Conservation (phyloP, 2,113 vertebrate genomes). For the Campylomormyrus tamandua region DNA sequence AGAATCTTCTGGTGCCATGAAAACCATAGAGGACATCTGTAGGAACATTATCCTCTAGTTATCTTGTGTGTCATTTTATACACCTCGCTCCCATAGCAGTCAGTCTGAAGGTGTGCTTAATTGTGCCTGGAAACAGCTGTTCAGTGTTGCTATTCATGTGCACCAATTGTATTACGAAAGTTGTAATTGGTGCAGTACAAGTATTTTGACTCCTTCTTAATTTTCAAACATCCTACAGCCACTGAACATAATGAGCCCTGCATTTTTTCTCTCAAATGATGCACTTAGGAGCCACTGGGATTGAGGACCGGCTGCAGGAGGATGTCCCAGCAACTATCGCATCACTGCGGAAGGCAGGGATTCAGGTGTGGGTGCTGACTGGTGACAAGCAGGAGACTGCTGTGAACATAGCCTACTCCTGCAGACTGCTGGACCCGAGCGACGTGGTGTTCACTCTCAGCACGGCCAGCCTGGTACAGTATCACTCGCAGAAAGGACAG, state of each 20-base stretch:
- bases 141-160: background rate
- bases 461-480: slow-evolving; percentile 74
- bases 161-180: background rate
- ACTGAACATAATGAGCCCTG: background rate
- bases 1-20: background rate
- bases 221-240: background rate
- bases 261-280: slow-evolving; percentile 3
- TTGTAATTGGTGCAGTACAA: background rate
- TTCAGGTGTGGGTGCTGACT: slow-evolving; percentile 88
- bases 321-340: slow-evolving; percentile 78
- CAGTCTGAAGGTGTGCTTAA: background rate
- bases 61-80: background rate
- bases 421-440: slow-evolving; percentile 73
- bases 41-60: background rate
- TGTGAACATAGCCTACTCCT: slow-evolving; percentile 85
- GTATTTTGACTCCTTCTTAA: background rate
- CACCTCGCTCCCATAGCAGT: background rate
- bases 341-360: slow-evolving; percentile 81
- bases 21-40: background rate
- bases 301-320: slow-evolving; percentile 93
- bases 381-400: slow-evolving; percentile 95
- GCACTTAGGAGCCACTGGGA: slow-evolving; percentile 78
- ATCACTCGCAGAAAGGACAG: background rate
- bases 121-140: background rate
- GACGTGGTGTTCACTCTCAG: slow-evolving; percentile 85